These are phyloP conservation scores for Agrotis exclamationis DNA, from an alignment of 2,888 invertebrate genomes.

Conservation along the genomic window DNA sequence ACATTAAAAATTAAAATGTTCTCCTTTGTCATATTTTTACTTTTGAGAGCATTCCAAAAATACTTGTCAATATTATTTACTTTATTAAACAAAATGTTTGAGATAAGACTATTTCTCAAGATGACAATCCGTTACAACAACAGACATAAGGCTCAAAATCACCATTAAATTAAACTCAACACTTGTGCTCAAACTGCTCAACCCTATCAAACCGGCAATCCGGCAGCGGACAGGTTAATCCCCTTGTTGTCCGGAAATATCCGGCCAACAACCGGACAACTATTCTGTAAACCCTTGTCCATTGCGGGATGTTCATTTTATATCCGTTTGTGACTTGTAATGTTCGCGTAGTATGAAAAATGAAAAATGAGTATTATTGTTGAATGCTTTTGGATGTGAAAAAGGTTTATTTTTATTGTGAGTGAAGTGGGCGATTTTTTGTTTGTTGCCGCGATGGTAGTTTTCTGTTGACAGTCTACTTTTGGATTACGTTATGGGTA, in stretches of 20 bases:
- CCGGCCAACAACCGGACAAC: constrained; percentile 73
- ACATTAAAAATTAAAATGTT: too few relatives aligned
- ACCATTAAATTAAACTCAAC: constrained; percentile 52
- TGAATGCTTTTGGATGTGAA: constrained; percentile 19
- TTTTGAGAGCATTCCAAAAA: too few relatives aligned
- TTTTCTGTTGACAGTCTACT: constrained; percentile 1
- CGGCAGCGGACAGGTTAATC: constrained; percentile 81
- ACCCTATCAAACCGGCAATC: constrained; percentile 70
- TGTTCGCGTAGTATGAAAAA: constrained; percentile 45
- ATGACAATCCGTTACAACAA: neutral
- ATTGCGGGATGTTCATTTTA: constrained; percentile 65
- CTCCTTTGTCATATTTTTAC: too few relatives aligned
- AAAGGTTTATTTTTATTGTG: constrained; percentile 18
- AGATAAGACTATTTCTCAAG: too few relatives aligned
- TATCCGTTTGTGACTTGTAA: constrained; percentile 52
- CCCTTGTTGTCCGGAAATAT: constrained; percentile 65
- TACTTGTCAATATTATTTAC: too few relatives aligned
- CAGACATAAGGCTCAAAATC: constrained; percentile 33
- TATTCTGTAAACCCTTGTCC: constrained; percentile 67
- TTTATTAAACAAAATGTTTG: too few relatives aligned
- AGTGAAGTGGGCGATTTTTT: constrained; percentile 1
- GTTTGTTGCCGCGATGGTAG: neutral
- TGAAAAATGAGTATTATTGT: constrained; percentile 45
- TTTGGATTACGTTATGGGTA: constrained; percentile 12
- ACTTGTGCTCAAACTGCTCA: constrained; percentile 73